These are phyloP conservation scores for Perccottus glenii DNA, from an alignment of 2,113 vertebrate species.

Conservation along the genomic window DNA sequence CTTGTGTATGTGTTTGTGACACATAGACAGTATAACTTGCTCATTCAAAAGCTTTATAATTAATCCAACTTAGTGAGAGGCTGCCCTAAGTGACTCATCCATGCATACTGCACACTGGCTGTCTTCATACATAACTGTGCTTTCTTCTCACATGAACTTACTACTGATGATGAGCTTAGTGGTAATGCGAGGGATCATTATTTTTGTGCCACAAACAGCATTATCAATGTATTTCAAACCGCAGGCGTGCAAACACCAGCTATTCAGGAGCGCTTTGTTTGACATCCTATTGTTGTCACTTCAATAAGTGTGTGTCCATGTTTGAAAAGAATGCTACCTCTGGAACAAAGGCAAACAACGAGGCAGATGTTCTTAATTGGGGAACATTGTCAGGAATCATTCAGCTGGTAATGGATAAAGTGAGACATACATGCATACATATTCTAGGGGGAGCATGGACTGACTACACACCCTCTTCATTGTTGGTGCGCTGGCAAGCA, in stretches of 20 bases:
- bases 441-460: constrained; percentile 54
- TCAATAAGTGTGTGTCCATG: constrained; percentile 43
- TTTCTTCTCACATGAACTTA: constrained; percentile 1
- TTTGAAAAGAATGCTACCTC: constrained; percentile 56
- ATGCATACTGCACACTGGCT: constrained; percentile 15
- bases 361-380: constrained; percentile 66
- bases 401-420: constrained; percentile 38
- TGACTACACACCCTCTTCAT: constrained; percentile 50
- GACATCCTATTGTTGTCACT: constrained; percentile 43
- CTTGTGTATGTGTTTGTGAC: constrained; percentile 1
- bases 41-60: constrained; percentile 43
- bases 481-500: constrained; percentile 31
- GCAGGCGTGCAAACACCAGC: constrained; percentile 11
- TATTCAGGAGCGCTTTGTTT: constrained; percentile 43
- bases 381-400: constrained; percentile 46
- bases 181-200: constrained; percentile 27
- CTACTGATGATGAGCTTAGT: constrained; percentile 6
- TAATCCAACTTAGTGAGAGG: constrained; percentile 41
- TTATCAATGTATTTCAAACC: constrained; percentile 30
- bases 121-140: constrained; percentile 19
- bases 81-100: constrained; percentile 27
- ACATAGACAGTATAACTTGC: constrained; percentile 10
- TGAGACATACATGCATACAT: constrained; percentile 60
- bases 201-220: constrained; percentile 12
- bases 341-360: constrained; percentile 62